These are phyloP conservation scores for Trichonephila clavata DNA, from an alignment of 1,140 invertebrate species.

Conservation along the genomic window DNA sequence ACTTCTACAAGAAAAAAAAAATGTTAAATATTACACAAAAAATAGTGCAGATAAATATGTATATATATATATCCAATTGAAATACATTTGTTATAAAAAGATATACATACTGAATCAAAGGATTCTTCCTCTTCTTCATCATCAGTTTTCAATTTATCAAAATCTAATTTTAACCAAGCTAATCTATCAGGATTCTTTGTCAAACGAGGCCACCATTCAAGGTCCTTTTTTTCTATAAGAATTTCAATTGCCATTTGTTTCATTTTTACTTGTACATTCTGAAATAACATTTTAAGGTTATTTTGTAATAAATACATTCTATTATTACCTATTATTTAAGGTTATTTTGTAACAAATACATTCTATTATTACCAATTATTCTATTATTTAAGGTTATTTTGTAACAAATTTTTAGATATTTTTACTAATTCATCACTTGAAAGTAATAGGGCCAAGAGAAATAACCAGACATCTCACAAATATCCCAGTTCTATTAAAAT, in stretches of 20 bases:
- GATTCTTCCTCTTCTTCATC: conserved; percentile 78
- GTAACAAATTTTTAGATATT: no score
- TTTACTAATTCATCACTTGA: no score
- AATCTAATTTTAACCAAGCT: conserved; percentile 94
- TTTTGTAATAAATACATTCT: no score
- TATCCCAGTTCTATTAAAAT: no score
- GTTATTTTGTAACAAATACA: no score
- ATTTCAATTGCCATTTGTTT: conserved; percentile 85
- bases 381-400: no score
- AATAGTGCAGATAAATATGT: background rate
- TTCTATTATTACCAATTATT: no score
- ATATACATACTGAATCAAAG: background rate
- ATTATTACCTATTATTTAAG: no score
- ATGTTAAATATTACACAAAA: background rate
- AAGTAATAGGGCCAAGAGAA: no score
- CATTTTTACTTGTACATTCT: conserved; percentile 51
- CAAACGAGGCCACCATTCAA: conserved; percentile 91
- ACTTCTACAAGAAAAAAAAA: background rate
- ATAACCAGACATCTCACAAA: no score
- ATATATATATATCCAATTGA: background rate
- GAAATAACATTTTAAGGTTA: background rate
- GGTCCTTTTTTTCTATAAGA: conserved; percentile 86
- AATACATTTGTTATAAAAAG: background rate
- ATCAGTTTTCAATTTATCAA: conserved; percentile 89
- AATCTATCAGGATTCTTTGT: conserved; percentile 90